Evolutionary conservation across 2,113 vertebrate species (phyloP).

Genomic region (Arvicanthis niloticus): DNA sequence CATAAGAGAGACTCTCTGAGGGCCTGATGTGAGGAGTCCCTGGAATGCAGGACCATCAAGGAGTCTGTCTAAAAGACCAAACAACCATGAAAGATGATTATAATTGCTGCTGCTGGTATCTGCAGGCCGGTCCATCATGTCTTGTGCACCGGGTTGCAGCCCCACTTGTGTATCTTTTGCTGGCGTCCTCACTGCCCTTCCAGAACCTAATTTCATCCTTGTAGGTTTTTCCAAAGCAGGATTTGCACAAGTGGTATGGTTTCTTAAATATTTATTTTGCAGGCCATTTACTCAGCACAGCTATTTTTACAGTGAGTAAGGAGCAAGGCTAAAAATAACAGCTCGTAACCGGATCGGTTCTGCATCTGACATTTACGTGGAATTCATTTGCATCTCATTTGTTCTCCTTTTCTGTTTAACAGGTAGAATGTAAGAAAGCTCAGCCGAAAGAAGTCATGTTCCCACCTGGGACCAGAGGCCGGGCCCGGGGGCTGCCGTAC

Average conservation of each 20-base stretch:
- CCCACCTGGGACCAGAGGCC: constrained; percentile 96
- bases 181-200: constrained; percentile 33
- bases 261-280: constrained; percentile 84
- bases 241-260: constrained; percentile 78
- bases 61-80: neutral
- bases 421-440: constrained; percentile 99
- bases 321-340: constrained; percentile 87
- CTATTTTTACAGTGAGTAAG: constrained; percentile 82
- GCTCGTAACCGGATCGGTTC: constrained; percentile 84
- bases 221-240: constrained; percentile 76
- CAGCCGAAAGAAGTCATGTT: constrained; percentile 99
- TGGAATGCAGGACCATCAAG: neutral
- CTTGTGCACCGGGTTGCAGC: neutral
- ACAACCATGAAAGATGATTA: neutral
- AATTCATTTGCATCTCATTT: constrained; percentile 92
- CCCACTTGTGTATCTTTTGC: neutral
- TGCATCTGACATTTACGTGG: constrained; percentile 90
- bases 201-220: constrained; percentile 76
- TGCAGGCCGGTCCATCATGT: neutral
- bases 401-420: constrained; percentile 89
- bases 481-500: constrained; percentile 96
- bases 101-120: neutral
- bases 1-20: neutral
- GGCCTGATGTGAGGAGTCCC: neutral
- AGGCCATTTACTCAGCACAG: constrained; percentile 70